Percentiles rank a stretch among this genome's conserved stretches.
phyloP scores from a whole-genome alignment of 1,140 invertebrate genomes.

The Cotesia typhae region DNA sequence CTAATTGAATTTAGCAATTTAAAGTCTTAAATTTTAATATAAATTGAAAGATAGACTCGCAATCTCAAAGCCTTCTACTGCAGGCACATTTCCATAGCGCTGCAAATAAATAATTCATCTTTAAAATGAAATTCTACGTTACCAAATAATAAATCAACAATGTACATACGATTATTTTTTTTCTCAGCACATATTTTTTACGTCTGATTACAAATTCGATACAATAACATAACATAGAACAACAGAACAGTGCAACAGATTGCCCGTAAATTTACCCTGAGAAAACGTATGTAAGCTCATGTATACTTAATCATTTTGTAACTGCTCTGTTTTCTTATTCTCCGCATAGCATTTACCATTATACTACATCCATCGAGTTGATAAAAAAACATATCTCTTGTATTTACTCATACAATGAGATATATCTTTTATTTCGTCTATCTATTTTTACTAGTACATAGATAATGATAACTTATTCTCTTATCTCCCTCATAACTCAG shows the following conservation, averaged over 20 bases:
- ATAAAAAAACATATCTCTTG: too few relatives aligned
- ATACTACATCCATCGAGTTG: too few relatives aligned
- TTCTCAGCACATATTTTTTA: neutral
- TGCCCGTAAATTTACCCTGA: constrained; percentile 1
- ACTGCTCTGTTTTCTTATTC: neutral
- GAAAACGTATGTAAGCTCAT: constrained; percentile 2
- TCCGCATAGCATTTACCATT: neutral
- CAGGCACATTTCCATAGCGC: too few relatives aligned
- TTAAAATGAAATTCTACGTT: too few relatives aligned
- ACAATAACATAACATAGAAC: neutral
- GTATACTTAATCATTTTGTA: constrained; percentile 15
- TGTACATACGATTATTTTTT: neutral
- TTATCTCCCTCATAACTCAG: neutral
- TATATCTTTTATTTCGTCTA: neutral
- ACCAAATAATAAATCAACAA: too few relatives aligned
- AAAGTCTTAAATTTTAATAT: too few relatives aligned
- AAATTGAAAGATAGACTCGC: too few relatives aligned
- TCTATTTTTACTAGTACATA: neutral
- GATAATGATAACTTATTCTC: neutral
- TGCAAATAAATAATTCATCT: too few relatives aligned
- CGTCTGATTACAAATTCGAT: neutral
- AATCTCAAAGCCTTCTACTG: too few relatives aligned
- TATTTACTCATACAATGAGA: too few relatives aligned
- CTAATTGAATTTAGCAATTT: too few relatives aligned
- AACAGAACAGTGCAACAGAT: constrained; percentile 6